phyloP scores from a whole-genome alignment of 2,797 vertebrate species.

The Tapera naevia region DNA sequence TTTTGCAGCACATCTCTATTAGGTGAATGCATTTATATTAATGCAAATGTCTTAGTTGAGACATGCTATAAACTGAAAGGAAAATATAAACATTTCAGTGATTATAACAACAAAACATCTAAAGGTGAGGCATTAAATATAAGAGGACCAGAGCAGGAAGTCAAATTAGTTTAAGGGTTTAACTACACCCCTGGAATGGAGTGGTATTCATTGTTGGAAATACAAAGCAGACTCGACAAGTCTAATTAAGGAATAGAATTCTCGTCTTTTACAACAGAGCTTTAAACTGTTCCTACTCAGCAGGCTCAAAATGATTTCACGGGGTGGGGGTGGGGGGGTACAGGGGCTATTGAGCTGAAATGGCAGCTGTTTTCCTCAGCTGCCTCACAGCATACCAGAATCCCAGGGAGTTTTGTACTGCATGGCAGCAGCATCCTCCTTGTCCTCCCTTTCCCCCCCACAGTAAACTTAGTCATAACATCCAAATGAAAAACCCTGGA shows the following conservation, averaged over 20 bases:
- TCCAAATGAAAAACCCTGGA: not conserved
- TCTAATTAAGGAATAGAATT: constrained; percentile 71
- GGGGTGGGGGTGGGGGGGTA: too few relatives aligned
- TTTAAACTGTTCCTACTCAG: constrained; percentile 55
- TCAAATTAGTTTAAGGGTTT: constrained; percentile 58
- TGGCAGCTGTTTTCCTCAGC: constrained; percentile 12
- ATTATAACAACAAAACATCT: not conserved
- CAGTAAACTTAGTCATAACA: not conserved
- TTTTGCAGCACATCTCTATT: not conserved
- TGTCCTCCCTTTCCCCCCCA: accelerated
- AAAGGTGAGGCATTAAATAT: constrained; percentile 25
- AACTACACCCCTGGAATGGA: constrained; percentile 55
- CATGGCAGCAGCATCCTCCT: not conserved
- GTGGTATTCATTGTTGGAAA: constrained; percentile 44
- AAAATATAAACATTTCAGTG: constrained; percentile 15
- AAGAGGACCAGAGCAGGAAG: constrained; percentile 17
- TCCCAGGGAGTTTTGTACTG: not conserved
- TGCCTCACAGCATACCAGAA: not conserved
- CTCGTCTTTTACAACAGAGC: constrained; percentile 60
- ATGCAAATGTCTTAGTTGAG: not conserved
- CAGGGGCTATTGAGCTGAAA: constrained; percentile 5
- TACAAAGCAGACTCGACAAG: constrained; percentile 48
- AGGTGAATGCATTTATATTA: not conserved
- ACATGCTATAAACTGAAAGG: not conserved
- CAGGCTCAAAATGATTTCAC: constrained; percentile 40